phyloP scores from a whole-genome alignment of 2,113 vertebrate genomes.

The Prunella himalayana region DNA sequence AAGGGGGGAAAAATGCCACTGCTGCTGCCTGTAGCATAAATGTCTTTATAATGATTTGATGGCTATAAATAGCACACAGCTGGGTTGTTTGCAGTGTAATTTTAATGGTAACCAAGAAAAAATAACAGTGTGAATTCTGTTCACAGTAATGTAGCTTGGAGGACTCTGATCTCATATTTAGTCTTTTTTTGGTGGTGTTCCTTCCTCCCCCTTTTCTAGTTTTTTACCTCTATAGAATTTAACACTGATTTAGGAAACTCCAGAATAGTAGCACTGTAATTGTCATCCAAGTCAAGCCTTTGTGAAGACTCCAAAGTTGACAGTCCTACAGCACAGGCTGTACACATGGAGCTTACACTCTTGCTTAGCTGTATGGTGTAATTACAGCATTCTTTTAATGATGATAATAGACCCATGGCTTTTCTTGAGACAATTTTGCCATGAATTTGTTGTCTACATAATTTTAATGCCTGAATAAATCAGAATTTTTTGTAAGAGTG shows the following conservation, averaged over 20 bases:
- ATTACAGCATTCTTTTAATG: background rate
- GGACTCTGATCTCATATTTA: background rate
- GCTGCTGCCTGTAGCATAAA: background rate
- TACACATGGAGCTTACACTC: background rate
- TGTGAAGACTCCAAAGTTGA: background rate
- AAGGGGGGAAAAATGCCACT: background rate
- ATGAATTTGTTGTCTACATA: background rate
- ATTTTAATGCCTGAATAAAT: background rate
- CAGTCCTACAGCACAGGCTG: background rate
- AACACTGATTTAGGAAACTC: background rate
- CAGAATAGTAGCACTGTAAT: background rate
- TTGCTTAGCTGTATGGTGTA: background rate
- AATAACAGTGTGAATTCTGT: background rate
- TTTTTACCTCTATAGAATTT: background rate
- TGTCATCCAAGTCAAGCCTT: background rate
- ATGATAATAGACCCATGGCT: background rate
- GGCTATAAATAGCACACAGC: conserved; percentile 32
- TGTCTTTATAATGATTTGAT: background rate
- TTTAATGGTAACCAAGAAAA: conserved; percentile 15
- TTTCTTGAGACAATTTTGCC: background rate
- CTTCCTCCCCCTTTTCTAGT: background rate
- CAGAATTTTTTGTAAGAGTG: background rate
- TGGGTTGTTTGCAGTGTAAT: conserved; percentile 1
- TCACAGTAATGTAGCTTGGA: background rate
- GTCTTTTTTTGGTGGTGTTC: background rate